Base-by-base conservation (phyloP, 2,888 invertebrate genomes). In the Criorhina ranunculi region DNA sequence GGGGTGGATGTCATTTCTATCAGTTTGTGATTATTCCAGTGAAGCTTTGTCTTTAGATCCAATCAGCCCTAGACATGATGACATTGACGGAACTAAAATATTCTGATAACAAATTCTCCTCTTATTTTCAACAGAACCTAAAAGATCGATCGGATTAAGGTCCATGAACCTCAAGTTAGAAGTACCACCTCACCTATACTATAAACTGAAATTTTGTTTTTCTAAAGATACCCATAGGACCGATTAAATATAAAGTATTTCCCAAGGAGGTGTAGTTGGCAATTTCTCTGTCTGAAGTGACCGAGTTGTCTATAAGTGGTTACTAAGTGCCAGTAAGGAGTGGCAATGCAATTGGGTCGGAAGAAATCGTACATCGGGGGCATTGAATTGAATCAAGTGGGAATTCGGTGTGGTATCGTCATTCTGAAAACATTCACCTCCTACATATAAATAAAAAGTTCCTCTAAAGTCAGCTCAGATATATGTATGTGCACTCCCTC, bases 341-440 rank as follows among this genome's bases (percentile, higher is more conserved):
- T n/a, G 17, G 17, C 17, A 72, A 17, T 5, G 31, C 31, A 72
- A 72, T 60, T 72, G 35, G 72, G 49, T 29, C 40, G 60, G 49
- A 70, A 72, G 12, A 72, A 19, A 72, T 72, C 40, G 40, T 11
- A 44, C 53, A 44, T 33, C 33, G 9, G 44, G 19, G 11, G 19
- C 62, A 53, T 62, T 73, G 53, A 62, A 73, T 46, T 53, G 19
- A 42, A 9, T 44, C 53, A 29, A 53, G 31, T 44, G 73, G 53
- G 42, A 53, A 42, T 35, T 60, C 59, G 49, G 51, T 17, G 37
- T 40, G 42, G 31, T 33, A 67, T 53, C 59, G 46, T 70, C 51
- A 33, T 33, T 57, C 31, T 19, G 44, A 35, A 46, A 7, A 57
- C 35, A 12, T 33, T 15, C 8, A 15, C 33, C 12, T 33, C 29